phyloP scores from a whole-genome alignment of 2,797 vertebrate genomes.

The Centropyge bicolor region DNA sequence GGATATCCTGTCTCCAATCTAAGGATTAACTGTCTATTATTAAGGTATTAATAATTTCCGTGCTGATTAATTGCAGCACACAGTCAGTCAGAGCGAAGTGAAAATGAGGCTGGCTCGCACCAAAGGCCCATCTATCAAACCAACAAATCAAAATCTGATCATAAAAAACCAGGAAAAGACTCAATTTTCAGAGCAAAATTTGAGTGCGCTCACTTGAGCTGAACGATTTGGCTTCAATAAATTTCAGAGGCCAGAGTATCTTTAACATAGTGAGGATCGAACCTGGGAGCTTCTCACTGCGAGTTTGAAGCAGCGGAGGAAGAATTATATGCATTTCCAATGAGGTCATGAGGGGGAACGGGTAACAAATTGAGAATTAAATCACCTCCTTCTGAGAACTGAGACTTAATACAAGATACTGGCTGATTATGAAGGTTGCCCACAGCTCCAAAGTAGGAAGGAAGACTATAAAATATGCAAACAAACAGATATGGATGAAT shows the following conservation, averaged over 20 bases:
- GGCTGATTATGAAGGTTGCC: conserved; percentile 40
- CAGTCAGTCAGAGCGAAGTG: conserved; percentile 58
- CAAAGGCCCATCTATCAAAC: conserved; percentile 60
- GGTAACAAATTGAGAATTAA: conserved; percentile 25
- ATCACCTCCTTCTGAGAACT: conserved; percentile 20
- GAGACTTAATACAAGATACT: conserved; percentile 30
- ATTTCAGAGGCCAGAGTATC: conserved; percentile 35
- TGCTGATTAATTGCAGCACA: conserved; percentile 70
- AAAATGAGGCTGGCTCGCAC: conserved; percentile 72
- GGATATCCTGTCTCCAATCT: conserved; percentile 58
- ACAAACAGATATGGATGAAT: conserved; percentile 73
- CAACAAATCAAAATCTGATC: conserved; percentile 78
- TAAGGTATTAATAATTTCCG: conserved; percentile 74
- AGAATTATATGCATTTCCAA: conserved; percentile 15
- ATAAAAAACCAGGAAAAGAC: conserved; percentile 50
- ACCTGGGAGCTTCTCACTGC: neutral
- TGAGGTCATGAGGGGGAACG: conserved; percentile 34
- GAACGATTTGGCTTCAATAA: conserved; percentile 44
- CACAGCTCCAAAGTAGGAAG: conserved; percentile 34
- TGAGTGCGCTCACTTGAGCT: conserved; percentile 13
- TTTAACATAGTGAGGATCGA: conserved; percentile 15
- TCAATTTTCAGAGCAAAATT: conserved; percentile 37
- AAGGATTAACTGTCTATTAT: conserved; percentile 77
- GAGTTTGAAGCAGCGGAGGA: conserved; percentile 18
- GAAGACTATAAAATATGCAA: conserved; percentile 65